Evolutionary conservation across 2,113 vertebrate genomes (phyloP).

Genomic region (Myrmophylax atrothorax): DNA sequence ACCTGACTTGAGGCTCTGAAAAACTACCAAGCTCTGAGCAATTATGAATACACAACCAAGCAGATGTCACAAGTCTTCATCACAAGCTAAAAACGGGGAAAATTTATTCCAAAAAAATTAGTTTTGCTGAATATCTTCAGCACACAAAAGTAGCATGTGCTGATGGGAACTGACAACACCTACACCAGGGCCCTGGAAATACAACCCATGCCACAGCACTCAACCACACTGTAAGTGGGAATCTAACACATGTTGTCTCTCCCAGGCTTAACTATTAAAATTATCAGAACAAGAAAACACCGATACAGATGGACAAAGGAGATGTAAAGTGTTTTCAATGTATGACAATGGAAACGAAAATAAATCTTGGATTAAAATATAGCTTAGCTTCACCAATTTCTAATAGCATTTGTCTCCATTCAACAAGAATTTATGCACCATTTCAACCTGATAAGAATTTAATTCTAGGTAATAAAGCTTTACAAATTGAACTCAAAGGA

Average conservation of each 20-base stretch:
- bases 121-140: slow-evolving; percentile 2
- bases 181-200: not conserved
- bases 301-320: not conserved
- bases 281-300: not conserved
- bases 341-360: slow-evolving; percentile 30
- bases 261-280: not conserved
- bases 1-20: not conserved
- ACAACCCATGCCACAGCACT: not conserved
- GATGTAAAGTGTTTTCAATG: not conserved
- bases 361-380: slow-evolving; percentile 55
- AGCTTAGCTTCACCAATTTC: slow-evolving; percentile 42
- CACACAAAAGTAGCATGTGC: not conserved
- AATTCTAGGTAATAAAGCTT: slow-evolving; percentile 67
- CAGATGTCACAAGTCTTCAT: not conserved
- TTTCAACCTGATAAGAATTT: slow-evolving; percentile 59
- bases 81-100: not conserved
- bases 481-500: slow-evolving; percentile 50
- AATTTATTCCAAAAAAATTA: not conserved
- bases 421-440: slow-evolving; percentile 48
- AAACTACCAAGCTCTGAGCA: not conserved
- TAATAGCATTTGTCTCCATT: slow-evolving; percentile 53
- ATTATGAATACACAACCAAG: not conserved
- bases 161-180: not conserved
- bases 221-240: not conserved
- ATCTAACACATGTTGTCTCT: not conserved